A percentile compares a stretch with the other conserved stretches of the same genome.
phyloP scores from a whole-genome alignment of 1,140 invertebrate species.

The Drosophila rhopaloa region DNA sequence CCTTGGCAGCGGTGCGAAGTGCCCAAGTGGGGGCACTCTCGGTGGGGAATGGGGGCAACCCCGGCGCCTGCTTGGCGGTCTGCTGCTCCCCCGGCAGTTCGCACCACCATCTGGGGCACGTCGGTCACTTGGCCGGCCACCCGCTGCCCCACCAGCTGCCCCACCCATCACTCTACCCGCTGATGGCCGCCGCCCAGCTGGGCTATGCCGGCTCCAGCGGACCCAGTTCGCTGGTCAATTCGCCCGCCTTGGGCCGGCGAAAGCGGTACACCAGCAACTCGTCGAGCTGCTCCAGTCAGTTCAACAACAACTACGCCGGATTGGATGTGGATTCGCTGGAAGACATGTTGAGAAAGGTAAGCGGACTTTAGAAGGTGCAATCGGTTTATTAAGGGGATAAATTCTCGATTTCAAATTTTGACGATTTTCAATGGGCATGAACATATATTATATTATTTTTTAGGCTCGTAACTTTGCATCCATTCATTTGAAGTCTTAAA shows the following conservation, averaged over 20 bases:
- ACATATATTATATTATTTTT: no score
- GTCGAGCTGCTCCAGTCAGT: conserved; percentile 84
- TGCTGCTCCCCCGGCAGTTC: conserved; percentile 63
- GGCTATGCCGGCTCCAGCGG: conserved; percentile 71
- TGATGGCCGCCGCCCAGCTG: conserved; percentile 64
- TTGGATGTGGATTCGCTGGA: conserved; percentile 92
- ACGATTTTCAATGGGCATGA: no score
- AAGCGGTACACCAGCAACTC: conserved; percentile 83
- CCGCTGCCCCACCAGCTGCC: conserved; percentile 22
- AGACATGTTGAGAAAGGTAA: conserved; percentile 93
- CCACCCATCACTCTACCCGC: conserved; percentile 72
- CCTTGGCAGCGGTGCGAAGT: conserved; percentile 54
- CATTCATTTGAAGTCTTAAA: no score
- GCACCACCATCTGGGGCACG: conserved; percentile 50
- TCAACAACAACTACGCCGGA: conserved; percentile 89
- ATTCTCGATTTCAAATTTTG: no score
- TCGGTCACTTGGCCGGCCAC: conserved; percentile 13
- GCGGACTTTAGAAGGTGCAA: not conserved
- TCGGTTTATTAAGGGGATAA: no score
- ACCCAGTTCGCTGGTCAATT: conserved; percentile 80
- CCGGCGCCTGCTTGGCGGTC: conserved; percentile 25
- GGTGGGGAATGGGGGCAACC: conserved; percentile 1
- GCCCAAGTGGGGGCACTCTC: conserved; percentile 8
- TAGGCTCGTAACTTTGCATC: no score
- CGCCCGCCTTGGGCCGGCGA: conserved; percentile 74